Evolutionary conservation across 2,888 invertebrate genomes (phyloP).

Genomic region (Ennomos quercinarius): DNA sequence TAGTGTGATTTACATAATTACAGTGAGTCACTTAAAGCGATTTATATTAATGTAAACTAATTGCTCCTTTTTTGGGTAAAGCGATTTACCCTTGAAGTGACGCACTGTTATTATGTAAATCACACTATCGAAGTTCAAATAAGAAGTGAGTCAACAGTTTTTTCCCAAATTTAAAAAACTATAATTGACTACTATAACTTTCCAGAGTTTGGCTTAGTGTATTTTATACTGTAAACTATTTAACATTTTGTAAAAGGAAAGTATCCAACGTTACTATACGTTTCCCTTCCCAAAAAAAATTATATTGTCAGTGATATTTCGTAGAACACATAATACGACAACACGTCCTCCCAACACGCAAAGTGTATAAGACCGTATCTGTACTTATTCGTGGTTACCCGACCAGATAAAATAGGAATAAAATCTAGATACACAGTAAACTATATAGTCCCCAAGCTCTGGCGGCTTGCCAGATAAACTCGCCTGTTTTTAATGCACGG

Average conservation of each 20-base stretch:
- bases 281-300: neutral
- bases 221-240: neutral
- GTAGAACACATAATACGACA: slow-evolving; percentile 5
- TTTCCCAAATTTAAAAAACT: too few relatives aligned
- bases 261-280: neutral
- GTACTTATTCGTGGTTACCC: slow-evolving; percentile 19
- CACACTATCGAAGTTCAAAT: too few relatives aligned
- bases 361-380: slow-evolving; percentile 15
- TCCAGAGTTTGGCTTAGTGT: too few relatives aligned
- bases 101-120: too few relatives aligned
- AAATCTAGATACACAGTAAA: slow-evolving; percentile 13
- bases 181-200: too few relatives aligned
- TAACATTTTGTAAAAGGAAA: neutral
- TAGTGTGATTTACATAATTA: too few relatives aligned
- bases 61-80: too few relatives aligned
- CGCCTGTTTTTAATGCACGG: slow-evolving; percentile 25
- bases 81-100: too few relatives aligned
- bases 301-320: slow-evolving; percentile 4
- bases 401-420: slow-evolving; percentile 20
- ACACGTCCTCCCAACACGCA: neutral
- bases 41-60: too few relatives aligned
- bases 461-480: slow-evolving; percentile 19
- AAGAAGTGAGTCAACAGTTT: too few relatives aligned
- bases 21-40: too few relatives aligned
- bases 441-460: slow-evolving; percentile 2